Conservation (phyloP, 2,113 vertebrate genomes). For the Sakesphorus luctuosus region DNA sequence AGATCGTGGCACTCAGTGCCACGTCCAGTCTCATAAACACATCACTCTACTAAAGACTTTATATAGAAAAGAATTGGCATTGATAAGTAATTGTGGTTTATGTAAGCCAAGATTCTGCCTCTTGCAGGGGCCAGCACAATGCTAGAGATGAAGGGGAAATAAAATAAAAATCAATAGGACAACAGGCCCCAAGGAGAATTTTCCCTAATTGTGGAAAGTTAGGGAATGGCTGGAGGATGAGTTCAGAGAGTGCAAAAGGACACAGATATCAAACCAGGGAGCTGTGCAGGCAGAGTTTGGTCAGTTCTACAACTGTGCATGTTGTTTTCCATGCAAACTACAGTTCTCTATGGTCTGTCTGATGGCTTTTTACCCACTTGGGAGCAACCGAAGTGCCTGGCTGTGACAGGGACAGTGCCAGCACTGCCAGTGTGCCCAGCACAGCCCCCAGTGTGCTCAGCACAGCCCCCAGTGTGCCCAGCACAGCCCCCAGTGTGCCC, state of each 20-base stretch:
- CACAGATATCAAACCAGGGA: not conserved
- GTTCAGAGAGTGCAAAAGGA: not conserved
- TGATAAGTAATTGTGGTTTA: not conserved
- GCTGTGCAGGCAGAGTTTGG: not conserved
- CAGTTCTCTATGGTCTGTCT: not conserved
- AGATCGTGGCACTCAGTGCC: too few species aligned
- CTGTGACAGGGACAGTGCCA: not conserved
- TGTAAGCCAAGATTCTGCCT: not conserved
- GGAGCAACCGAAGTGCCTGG: not conserved
- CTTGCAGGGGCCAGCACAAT: not conserved
- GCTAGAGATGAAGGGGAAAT: not conserved
- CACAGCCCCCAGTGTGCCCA: too few species aligned
- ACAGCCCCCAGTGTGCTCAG: not conserved
- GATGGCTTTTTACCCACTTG: not conserved
- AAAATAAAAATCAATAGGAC: not conserved
- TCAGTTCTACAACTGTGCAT: not conserved
- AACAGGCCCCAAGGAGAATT: not conserved
- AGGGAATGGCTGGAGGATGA: not conserved
- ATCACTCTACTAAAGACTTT: not conserved
- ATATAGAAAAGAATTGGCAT: not conserved
- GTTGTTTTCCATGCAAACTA: not conserved
- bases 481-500: too few species aligned
- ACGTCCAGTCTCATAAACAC: not conserved
- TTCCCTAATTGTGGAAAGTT: not conserved
- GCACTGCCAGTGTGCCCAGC: not conserved